Conservation (phyloP, 2,888 invertebrate genomes). For the Andrena bicolor region DNA sequence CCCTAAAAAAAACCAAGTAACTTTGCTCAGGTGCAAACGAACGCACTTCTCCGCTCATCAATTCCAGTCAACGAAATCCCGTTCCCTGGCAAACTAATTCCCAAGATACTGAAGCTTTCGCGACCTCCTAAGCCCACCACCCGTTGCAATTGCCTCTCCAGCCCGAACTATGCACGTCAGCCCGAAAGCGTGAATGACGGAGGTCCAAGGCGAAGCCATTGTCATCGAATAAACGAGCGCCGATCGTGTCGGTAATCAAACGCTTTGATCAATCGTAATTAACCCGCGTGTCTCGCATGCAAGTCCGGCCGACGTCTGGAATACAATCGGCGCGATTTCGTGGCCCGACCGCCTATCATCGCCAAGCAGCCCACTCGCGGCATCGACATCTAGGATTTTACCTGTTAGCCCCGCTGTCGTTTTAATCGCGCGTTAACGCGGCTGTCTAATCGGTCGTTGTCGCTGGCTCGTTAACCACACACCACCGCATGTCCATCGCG, state of each 20-base stretch:
- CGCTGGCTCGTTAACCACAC: constrained; percentile 70
- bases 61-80: not conserved
- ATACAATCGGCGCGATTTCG: constrained; percentile 17
- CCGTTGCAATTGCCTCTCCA: not conserved
- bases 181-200: constrained; percentile 8
- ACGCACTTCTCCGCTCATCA: not conserved
- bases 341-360: not conserved
- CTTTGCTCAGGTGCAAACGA: no score
- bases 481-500: constrained; percentile 32
- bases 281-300: constrained; percentile 54
- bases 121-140: not conserved
- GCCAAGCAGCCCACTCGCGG: not conserved
- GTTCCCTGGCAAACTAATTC: not conserved
- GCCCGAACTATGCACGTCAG: not conserved
- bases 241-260: constrained; percentile 61
- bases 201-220: constrained; percentile 15
- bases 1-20: no score
- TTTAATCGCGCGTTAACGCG: constrained; percentile 72
- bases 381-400: constrained; percentile 41
- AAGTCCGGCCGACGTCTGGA: constrained; percentile 39
- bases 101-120: not conserved
- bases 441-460: constrained; percentile 59
- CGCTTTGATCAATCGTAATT: constrained; percentile 68
- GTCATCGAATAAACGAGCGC: constrained; percentile 26
- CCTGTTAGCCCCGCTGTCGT: constrained; percentile 44